Percentiles rank a stretch among this genome's conserved stretches.
Evolutionary conservation across 2,113 vertebrate species (phyloP).

Genomic region (Hucho hucho): DNA sequence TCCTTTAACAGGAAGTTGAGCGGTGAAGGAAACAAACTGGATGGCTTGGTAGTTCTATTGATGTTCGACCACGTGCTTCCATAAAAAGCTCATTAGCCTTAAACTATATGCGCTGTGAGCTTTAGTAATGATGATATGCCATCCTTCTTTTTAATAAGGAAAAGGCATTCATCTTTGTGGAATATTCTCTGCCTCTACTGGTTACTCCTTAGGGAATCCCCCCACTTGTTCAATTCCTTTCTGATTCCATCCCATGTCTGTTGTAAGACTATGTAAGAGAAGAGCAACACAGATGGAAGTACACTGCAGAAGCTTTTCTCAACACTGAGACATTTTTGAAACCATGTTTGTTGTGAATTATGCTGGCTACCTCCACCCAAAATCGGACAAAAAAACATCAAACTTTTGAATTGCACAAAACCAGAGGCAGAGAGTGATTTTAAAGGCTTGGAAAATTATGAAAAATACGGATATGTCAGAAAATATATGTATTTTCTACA

Average conservation of each 20-base stretch:
- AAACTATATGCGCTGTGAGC: constrained; percentile 4
- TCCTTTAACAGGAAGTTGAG: no score
- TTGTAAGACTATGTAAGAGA: constrained; percentile 67
- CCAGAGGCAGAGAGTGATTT: neutral
- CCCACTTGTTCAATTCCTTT: constrained; percentile 44
- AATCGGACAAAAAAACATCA: neutral
- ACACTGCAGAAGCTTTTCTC: neutral
- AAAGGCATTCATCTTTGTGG: constrained; percentile 53
- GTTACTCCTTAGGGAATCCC: constrained; percentile 49
- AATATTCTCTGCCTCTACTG: constrained; percentile 41
- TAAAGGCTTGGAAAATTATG: neutral
- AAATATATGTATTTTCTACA: constrained; percentile 16
- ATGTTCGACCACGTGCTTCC: constrained; percentile 27
- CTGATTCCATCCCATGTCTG: constrained; percentile 44
- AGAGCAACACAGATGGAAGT: constrained; percentile 52
- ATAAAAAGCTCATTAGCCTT: constrained; percentile 50
- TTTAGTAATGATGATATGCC: constrained; percentile 40
- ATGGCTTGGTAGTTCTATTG: constrained; percentile 7
- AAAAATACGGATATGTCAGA: neutral
- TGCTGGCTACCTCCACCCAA: neutral
- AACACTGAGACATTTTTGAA: no score
- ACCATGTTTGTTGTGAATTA: no score
- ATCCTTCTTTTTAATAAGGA: constrained; percentile 58
- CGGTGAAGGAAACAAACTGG: no score
- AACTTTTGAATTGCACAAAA: neutral